phyloP scores from a whole-genome alignment of 2,888 invertebrate genomes.

The Ferdinandea cuprea region DNA sequence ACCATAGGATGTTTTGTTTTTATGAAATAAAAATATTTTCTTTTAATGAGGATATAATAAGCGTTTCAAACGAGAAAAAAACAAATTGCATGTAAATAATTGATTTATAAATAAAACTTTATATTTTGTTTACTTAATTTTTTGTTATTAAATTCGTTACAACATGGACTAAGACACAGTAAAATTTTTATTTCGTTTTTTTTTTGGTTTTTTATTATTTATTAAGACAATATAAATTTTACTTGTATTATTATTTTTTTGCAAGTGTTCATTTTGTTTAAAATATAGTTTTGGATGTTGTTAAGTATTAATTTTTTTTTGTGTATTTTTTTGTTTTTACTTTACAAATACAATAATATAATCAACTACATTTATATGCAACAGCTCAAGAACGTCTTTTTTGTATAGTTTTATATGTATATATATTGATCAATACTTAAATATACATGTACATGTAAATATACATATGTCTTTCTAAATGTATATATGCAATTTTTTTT shows the following conservation, averaged over 20 bases:
- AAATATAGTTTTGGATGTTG: conserved; percentile 67
- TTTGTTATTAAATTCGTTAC: conserved; percentile 82
- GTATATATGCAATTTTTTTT: conserved; percentile 70
- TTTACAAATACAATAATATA: conserved; percentile 79
- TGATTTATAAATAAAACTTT: conserved; percentile 57
- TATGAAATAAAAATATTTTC: conserved; percentile 35
- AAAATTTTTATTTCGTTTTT: conserved; percentile 78
- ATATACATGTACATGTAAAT: conserved; percentile 75
- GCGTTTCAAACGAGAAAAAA: conserved; percentile 20
- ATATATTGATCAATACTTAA: conserved; percentile 74
- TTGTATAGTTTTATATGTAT: conserved; percentile 74
- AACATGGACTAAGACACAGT: conserved; percentile 83
- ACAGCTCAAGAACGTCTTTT: conserved; percentile 73
- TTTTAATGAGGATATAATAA: conserved; percentile 36
- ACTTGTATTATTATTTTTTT: conserved; percentile 66
- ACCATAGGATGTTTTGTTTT: conserved; percentile 70
- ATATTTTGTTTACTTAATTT: conserved; percentile 61
- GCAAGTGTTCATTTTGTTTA: conserved; percentile 58
- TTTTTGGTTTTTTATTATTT: conserved; percentile 55
- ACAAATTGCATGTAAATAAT: conserved; percentile 60
- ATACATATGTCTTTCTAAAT: conserved; percentile 75
- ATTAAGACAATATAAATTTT: conserved; percentile 71
- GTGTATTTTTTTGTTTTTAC: conserved; percentile 66
- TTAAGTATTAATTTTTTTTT: conserved; percentile 68
- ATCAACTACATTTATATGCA: conserved; percentile 78